Evolutionary conservation across 2,797 vertebrate genomes (phyloP).

Genomic region (Ciconia nigra): DNA sequence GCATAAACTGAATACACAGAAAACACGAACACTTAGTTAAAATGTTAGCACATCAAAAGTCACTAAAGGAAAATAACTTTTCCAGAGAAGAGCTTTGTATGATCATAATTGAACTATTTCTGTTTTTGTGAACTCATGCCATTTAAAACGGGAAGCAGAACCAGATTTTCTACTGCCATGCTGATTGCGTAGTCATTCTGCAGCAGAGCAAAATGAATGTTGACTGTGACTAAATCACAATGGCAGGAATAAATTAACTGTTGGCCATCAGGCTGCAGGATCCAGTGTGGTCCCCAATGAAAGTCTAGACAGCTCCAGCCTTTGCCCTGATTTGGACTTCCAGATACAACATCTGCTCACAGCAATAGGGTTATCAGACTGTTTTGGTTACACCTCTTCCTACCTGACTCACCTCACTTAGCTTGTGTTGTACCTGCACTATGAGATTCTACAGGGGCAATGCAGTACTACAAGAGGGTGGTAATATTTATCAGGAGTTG

Average conservation of each 20-base stretch:
- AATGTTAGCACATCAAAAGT: conserved; percentile 43
- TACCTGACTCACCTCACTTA: background rate
- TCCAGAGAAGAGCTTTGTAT: background rate
- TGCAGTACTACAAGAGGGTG: background rate
- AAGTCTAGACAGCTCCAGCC: background rate
- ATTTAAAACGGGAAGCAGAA: background rate
- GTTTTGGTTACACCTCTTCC: background rate
- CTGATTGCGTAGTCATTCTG: background rate
- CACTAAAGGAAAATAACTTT: conserved; percentile 38
- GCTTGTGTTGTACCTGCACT: background rate
- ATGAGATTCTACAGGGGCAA: background rate
- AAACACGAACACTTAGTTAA: conserved; percentile 34
- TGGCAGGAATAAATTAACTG: background rate
- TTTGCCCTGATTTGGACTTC: background rate
- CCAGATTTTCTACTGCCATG: background rate
- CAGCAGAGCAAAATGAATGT: background rate
- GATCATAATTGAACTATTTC: background rate
- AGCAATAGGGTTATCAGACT: background rate
- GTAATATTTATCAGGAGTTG: background rate
- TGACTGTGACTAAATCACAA: background rate
- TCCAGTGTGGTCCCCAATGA: background rate
- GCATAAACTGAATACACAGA: conserved; percentile 28
- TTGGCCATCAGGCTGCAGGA: background rate
- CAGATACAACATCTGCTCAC: background rate
- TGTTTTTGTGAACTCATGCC: background rate